A percentile compares a stretch with the other conserved stretches of the same genome.
phyloP scores from a whole-genome alignment of 2,888 invertebrate species.

The Melanophora roralis region DNA sequence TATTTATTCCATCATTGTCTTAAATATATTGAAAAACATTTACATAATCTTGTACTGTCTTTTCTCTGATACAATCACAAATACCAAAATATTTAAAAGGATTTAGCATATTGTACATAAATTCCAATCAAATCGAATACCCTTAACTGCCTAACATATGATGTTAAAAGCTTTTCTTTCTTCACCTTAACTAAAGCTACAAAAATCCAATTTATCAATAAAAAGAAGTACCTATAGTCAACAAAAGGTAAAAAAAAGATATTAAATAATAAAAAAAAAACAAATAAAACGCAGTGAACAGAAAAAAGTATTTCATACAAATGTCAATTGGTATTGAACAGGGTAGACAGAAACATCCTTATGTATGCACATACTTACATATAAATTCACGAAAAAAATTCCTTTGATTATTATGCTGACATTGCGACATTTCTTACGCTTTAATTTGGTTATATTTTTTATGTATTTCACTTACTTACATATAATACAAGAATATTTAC shows the following conservation, averaged over 20 bases:
- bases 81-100: constrained; percentile 17
- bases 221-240: constrained; percentile 21
- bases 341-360: background rate
- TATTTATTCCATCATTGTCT: too few relatives aligned
- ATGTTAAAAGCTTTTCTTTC: constrained; percentile 41
- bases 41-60: too few relatives aligned
- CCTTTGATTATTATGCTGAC: constrained; percentile 40
- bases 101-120: constrained; percentile 31
- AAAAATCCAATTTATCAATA: constrained; percentile 34
- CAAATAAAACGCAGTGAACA: constrained; percentile 15
- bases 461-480: too few relatives aligned
- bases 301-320: background rate
- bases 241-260: background rate
- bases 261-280: constrained; percentile 34
- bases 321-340: background rate
- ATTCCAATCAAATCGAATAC: constrained; percentile 27
- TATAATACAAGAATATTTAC: background rate
- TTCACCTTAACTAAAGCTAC: background rate
- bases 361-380: background rate
- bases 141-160: constrained; percentile 11
- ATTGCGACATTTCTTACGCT: constrained; percentile 11
- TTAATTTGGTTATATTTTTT: background rate
- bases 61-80: too few relatives aligned
- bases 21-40: too few relatives aligned
- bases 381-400: constrained; percentile 35